Evolutionary conservation across 2,113 vertebrate genomes (phyloP), one percentile per base, ranked within the genome.

Genomic region (Tinamus guttatus): DNA sequence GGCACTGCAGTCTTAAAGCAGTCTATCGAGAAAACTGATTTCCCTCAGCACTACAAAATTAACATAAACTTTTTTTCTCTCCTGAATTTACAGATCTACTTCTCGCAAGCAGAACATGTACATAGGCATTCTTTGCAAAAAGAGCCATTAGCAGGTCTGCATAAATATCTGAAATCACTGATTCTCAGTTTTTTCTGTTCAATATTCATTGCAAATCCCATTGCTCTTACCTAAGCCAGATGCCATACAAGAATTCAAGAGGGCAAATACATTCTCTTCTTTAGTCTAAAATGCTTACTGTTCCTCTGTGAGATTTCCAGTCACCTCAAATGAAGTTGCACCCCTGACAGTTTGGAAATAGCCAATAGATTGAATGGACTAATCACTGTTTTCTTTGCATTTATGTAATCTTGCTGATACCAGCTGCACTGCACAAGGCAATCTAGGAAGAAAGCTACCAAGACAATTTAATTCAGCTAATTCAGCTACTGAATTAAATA

Each of bases 401-500:
- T 68, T 51, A 41, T 8, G 9, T 17, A 13, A 43, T 19, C 34
- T 89, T 24, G 63, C 5, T 0, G 0, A 6, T 14, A 84, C 56
- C 28, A 41, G 32, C 7, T 24, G 17, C 11, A 36, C 9, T 77
- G 27, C 7, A 80, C 59, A 91, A 83, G 19, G 24, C 5, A 68
- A 25, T 43, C 17, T 38, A 90, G 20, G 13, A 68, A 47, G 22
- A 58, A 77, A 62, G 2, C 3, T 65, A 63, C 43, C 41, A 28
- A 68, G 59, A 82, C 91, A 65, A 67, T 63, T 21, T 62, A 16
- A 19, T 62, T 40, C 54, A 89, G 6, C 27, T 62, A 16, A 19
- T 62, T 40, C 54, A 89, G 6, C 27, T 62, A 34, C 17, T 49
- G n/a, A 13, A 56, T 85, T 38, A 13, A 76, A 12, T 65, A n/a